These are phyloP conservation scores for Romanogobio albipinnatus DNA, from an alignment of 2,113 vertebrate genomes.

Conservation along the genomic window DNA sequence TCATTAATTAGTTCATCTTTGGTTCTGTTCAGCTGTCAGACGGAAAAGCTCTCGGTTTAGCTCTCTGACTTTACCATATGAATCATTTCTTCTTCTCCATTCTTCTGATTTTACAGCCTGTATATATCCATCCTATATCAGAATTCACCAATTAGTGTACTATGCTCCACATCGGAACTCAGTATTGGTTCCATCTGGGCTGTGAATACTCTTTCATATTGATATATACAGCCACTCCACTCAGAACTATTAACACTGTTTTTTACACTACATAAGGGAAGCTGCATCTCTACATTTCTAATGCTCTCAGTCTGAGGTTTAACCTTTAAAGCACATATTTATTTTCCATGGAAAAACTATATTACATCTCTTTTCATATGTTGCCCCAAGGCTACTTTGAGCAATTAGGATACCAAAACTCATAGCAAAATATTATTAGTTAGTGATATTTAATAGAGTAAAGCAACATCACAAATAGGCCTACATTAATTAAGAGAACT, in stretches of 20 bases:
- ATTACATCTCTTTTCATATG: background rate
- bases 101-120: background rate
- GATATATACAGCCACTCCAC: background rate
- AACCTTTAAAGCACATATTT: background rate
- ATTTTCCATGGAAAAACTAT: too few relatives aligned
- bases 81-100: background rate
- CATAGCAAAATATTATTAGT: conserved; percentile 2
- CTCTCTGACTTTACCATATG: conserved; percentile 5
- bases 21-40: conserved; percentile 54
- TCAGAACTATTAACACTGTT: too few relatives aligned
- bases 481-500: background rate
- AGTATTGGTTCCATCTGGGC: background rate
- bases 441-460: background rate
- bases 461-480: background rate
- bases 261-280: too few relatives aligned
- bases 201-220: background rate
- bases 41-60: conserved; percentile 1
- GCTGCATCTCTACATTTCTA: too few relatives aligned
- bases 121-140: background rate
- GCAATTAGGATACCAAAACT: conserved; percentile 15
- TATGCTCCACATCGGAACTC: background rate
- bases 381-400: conserved; percentile 14
- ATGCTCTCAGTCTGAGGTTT: background rate
- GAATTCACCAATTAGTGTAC: background rate
- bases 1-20: conserved; percentile 65